Conservation (phyloP, 2,113 vertebrate genomes). For the Acrocephalus arundinaceus region DNA sequence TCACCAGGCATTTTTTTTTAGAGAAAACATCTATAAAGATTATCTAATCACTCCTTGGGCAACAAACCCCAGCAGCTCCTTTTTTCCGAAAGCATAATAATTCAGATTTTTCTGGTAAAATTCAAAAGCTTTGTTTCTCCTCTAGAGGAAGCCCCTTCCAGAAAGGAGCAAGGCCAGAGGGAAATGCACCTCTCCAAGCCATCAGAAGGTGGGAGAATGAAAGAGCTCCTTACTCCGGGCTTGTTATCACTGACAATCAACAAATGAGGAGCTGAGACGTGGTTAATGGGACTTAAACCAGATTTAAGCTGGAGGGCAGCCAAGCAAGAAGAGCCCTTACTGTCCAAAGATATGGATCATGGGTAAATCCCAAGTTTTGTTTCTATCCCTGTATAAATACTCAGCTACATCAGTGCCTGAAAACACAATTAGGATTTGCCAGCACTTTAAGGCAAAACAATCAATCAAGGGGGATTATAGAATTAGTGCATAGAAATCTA, state of each 20-base stretch:
- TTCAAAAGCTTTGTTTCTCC: not conserved
- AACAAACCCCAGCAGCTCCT: not conserved
- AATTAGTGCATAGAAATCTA: slow-evolving; percentile 6
- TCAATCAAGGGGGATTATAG: slow-evolving; percentile 34
- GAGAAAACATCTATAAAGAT: not conserved
- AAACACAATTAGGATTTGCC: slow-evolving; percentile 46
- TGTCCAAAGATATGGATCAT: not conserved
- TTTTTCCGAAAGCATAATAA: not conserved
- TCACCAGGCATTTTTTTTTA: not conserved
- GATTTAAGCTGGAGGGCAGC: slow-evolving; percentile 9
- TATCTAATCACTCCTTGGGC: not conserved
- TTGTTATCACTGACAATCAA: not conserved
- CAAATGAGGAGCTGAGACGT: not conserved
- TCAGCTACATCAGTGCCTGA: not conserved
- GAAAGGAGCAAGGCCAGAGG: not conserved
- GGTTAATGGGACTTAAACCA: slow-evolving; percentile 2
- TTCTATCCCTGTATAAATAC: not conserved
- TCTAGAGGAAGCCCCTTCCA: not conserved
- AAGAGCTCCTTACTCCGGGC: not conserved
- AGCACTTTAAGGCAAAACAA: slow-evolving; percentile 34
- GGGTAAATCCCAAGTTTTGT: slow-evolving; percentile 2
- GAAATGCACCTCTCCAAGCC: not conserved
- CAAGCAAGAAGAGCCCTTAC: not conserved
- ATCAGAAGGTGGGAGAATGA: not conserved
- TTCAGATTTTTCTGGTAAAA: not conserved